Percentiles rank a stretch among this genome's conserved stretches.
Conservation (phyloP, 2,113 vertebrate genomes). For the Muntiacus muntjak region DNA sequence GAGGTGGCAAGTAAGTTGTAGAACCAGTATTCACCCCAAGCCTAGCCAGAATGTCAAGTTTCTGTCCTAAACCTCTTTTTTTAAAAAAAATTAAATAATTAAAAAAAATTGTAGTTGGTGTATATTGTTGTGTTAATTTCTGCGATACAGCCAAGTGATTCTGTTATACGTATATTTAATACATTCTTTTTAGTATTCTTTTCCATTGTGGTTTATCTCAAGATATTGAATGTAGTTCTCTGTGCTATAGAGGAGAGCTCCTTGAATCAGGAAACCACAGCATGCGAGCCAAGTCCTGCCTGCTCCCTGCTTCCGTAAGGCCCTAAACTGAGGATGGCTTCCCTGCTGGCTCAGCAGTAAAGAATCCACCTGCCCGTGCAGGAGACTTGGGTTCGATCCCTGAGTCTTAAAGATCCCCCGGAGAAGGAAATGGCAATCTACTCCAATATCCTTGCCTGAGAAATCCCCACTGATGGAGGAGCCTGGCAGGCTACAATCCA, state of each 20-base stretch:
- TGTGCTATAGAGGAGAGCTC: background rate
- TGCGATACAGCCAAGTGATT: background rate
- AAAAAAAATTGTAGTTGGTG: background rate
- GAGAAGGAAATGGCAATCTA: background rate
- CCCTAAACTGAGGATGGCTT: no score
- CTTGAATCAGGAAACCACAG: background rate
- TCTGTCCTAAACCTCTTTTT: background rate
- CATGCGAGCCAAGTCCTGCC: accelerated
- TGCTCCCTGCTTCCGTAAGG: background rate
- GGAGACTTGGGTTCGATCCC: background rate
- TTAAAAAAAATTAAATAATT: background rate
- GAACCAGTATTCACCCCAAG: background rate
- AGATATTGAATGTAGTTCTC: background rate
- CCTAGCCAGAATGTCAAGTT: background rate
- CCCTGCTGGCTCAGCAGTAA: background rate
- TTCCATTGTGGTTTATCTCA: background rate
- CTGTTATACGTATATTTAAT: background rate
- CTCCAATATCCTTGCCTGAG: background rate
- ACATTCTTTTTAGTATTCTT: background rate
- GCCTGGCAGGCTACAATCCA: background rate
- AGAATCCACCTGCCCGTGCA: background rate
- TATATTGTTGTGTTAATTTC: background rate
- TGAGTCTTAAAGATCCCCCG: background rate
- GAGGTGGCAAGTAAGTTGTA: background rate
- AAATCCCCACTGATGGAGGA: background rate